phyloP scores from a whole-genome alignment of 1,140 invertebrate genomes.

The Pseudomyrmex sp. region DNA sequence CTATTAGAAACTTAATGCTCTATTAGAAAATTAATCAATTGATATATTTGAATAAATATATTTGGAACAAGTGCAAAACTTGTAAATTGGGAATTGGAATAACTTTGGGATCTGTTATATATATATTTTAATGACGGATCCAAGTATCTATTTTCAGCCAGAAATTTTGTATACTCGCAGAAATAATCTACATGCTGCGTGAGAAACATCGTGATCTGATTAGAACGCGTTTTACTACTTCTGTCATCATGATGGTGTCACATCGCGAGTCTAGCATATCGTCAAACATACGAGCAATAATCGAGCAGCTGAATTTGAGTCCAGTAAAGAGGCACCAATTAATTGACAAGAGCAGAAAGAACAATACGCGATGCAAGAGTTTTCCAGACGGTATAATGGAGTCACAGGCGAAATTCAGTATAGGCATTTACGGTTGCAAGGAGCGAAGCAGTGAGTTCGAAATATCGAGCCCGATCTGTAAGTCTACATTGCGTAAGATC shows the following conservation, averaged over 20 bases:
- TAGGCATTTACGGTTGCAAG: conserved; percentile 82
- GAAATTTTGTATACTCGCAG: neutral
- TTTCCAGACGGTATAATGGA: conserved; percentile 56
- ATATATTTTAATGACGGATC: neutral
- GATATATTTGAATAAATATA: too few species aligned
- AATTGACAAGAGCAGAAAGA: conserved; percentile 73
- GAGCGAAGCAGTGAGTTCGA: conserved; percentile 56
- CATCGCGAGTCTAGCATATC: conserved; percentile 81
- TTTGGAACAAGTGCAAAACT: too few species aligned
- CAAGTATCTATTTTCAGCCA: conserved; percentile 9
- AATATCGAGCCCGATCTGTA: conserved; percentile 56
- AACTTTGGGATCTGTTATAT: too few species aligned
- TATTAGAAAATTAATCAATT: too few species aligned
- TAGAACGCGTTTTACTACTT: neutral
- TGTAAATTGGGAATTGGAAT: too few species aligned
- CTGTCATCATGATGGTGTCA: conserved; percentile 81
- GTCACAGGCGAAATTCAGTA: conserved; percentile 78
- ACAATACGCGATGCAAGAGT: conserved; percentile 64
- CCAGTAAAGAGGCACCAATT: conserved; percentile 78
- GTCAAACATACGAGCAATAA: conserved; percentile 83
- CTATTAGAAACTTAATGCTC: too few species aligned
- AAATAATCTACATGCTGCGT: neutral
- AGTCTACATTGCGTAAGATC: conserved; percentile 48
- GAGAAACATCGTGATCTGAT: conserved; percentile 4
- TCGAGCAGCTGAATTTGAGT: conserved; percentile 83